These are phyloP conservation scores for Microtus oregoni DNA, from an alignment of 2,113 vertebrate species.

Conservation along the genomic window DNA sequence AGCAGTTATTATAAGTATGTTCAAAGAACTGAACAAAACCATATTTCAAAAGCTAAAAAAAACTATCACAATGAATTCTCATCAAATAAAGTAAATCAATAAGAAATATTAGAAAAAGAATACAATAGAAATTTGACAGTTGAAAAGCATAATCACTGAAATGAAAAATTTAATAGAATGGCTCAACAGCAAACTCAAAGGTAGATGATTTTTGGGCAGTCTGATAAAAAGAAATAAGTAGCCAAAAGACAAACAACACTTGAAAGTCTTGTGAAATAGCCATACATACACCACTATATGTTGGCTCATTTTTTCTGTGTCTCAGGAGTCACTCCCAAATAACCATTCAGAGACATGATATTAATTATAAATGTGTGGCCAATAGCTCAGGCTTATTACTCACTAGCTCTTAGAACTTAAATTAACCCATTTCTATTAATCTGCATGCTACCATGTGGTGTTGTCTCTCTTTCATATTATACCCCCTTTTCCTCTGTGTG, in stretches of 20 bases:
- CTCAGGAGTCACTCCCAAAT: neutral
- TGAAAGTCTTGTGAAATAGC: neutral
- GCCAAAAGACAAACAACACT: neutral
- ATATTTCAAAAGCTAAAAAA: constrained; percentile 16
- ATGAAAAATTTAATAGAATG: constrained; percentile 36
- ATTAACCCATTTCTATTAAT: too few species aligned
- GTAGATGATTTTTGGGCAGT: neutral
- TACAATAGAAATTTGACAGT: neutral
- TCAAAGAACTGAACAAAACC: constrained; percentile 4
- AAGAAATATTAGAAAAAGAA: constrained; percentile 22
- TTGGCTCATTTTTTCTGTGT: neutral
- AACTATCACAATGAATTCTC: neutral
- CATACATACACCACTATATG: neutral
- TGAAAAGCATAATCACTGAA: constrained; percentile 4
- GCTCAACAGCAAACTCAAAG: neutral
- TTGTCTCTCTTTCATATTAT: neutral
- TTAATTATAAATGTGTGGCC: neutral
- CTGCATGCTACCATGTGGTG: too few species aligned
- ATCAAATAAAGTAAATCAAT: neutral
- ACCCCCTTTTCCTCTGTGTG: neutral
- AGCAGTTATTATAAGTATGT: neutral
- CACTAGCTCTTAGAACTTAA: too few species aligned
- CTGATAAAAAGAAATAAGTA: constrained; percentile 4
- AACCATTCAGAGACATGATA: neutral
- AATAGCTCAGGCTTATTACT: too few species aligned